A percentile compares a stretch with the other conserved stretches of the same genome.
phyloP scores from a whole-genome alignment of 2,797 vertebrate genomes.

The Parauchenoglanis punctatus region DNA sequence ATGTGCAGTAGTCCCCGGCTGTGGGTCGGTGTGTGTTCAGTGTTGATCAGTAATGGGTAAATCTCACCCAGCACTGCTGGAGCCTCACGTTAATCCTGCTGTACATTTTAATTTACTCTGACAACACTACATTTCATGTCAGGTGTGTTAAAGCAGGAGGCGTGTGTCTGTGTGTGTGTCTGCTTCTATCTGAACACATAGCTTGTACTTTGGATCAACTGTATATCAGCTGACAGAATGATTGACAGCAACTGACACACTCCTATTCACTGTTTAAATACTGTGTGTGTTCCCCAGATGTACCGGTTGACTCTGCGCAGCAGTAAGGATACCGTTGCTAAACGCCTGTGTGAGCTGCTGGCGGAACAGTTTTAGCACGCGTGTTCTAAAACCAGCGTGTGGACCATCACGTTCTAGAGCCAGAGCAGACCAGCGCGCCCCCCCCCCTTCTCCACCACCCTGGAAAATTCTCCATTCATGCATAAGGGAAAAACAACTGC shows the following conservation, averaged over 20 bases:
- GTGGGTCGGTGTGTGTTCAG: slow-evolving; percentile 39
- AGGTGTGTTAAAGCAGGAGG: neutral
- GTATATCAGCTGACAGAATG: too few species aligned
- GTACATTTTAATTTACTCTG: neutral
- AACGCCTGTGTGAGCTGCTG: slow-evolving; percentile 87
- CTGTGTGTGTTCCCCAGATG: slow-evolving; percentile 73
- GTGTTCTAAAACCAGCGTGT: slow-evolving; percentile 49
- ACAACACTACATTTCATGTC: neutral
- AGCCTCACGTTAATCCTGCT: neutral
- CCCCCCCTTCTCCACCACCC: slow-evolving; percentile 46
- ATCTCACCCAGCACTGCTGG: neutral
- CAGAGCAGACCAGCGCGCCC: slow-evolving; percentile 61
- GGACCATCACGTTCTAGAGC: slow-evolving; percentile 55
- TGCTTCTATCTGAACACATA: neutral
- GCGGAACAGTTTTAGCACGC: slow-evolving; percentile 87
- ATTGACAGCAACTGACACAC: too few species aligned
- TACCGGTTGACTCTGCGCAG: slow-evolving; percentile 90
- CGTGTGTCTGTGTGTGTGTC: neutral
- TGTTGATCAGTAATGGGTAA: neutral
- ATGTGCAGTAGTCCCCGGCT: neutral
- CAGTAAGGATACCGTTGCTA: slow-evolving; percentile 89
- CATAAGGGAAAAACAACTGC: slow-evolving; percentile 77
- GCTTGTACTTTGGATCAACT: too few species aligned
- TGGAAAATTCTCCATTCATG: slow-evolving; percentile 63
- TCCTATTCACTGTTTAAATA: too few species aligned